phyloP scores from a whole-genome alignment of 2,797 vertebrate genomes.

The Heterohyrax brucei region DNA sequence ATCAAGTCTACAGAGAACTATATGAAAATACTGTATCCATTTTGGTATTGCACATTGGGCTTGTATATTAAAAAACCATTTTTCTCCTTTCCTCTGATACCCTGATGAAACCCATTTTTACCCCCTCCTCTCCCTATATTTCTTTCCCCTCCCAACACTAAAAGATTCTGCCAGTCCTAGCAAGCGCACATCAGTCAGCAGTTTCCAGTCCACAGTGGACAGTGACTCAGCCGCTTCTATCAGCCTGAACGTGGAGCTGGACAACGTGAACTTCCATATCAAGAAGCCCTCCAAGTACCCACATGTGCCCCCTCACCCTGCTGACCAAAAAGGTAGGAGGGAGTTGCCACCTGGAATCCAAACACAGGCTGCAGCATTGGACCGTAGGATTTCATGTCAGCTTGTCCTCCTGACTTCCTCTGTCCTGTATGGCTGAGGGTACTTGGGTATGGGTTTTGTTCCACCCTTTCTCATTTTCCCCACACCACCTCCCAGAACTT shows the following conservation, averaged over 20 bases:
- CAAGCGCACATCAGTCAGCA: conserved; percentile 99
- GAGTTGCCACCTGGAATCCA: conserved; percentile 87
- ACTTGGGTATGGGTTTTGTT: conserved; percentile 71
- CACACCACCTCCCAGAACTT: conserved; percentile 69
- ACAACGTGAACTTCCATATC: conserved; percentile 99
- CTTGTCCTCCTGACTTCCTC: conserved; percentile 80
- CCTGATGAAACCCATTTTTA: conserved; percentile 90
- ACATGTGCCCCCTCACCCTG: conserved; percentile 95
- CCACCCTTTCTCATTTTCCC: conserved; percentile 74
- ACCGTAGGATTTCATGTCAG: conserved; percentile 77
- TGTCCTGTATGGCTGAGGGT: conserved; percentile 80
- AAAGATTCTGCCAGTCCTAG: conserved; percentile 98
- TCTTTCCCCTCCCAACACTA: conserved; percentile 88
- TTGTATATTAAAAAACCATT: conserved; percentile 90
- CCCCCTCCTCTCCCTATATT: conserved; percentile 91
- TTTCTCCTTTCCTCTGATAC: conserved; percentile 90
- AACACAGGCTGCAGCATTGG: conserved; percentile 87
- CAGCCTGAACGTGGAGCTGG: conserved; percentile 99
- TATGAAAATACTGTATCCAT: conserved; percentile 90
- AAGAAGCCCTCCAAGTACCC: conserved; percentile 99
- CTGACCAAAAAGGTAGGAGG: conserved; percentile 98
- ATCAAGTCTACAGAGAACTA: conserved; percentile 77
- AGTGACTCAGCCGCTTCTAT: conserved; percentile 99
- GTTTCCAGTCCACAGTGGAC: conserved; percentile 98
- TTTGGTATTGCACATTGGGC: conserved; percentile 90